Base-by-base conservation (phyloP, 2,888 invertebrate genomes). In the Mythimna albipuncta region DNA sequence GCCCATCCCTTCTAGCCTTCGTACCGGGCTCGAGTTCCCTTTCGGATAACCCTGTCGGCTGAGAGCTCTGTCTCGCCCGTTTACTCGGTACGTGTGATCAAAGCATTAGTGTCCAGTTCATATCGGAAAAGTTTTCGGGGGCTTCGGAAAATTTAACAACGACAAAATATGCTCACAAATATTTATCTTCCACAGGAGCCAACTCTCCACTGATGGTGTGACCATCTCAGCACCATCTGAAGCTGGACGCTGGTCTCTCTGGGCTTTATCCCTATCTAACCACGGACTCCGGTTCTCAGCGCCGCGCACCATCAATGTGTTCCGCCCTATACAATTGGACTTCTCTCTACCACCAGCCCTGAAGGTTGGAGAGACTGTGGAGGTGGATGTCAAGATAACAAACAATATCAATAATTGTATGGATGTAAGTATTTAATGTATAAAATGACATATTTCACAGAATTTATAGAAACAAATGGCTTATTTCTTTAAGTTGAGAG, bases 371-470 rank as follows among this genome's bases (percentile, higher is more conserved):
- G 97, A 97, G 89, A 97, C 97, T 0, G 96, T 97, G 0, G 97
- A 97, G 88, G 97, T 97, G n/a, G 97, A 97, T 84, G 97, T 97
- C 81, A 97, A 97, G 91, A 97, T 97, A 73, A 97, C 97, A 0
- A 97, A 97, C 87, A 97, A 97, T 78, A 97, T 97, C 86, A 97
- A 97, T 88, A 97, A 97, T 75, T 97, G 97, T 91, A 97, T 97
- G 96, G 97, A 97, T 89, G 97, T 97, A 89, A 97, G 97, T 97
- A 88, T 58, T 72, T 0, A 52, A 52, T n/a, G 50, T 52, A 9
- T 52, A 52, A n/a, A n/a, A 52, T 7, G 2, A 3, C n/a, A n/a
- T 52, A n/a, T 52, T 52, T 52, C 7, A 52, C 50, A n/a, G n/a
- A 9, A 52, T 52, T 52, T 9, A 9, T 52, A n/a, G 7, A 9